Percentiles rank a stretch among this genome's conserved stretches.
Evolutionary conservation across 2,797 vertebrate species (phyloP).

Genomic region (Sebastes vulpes): DNA sequence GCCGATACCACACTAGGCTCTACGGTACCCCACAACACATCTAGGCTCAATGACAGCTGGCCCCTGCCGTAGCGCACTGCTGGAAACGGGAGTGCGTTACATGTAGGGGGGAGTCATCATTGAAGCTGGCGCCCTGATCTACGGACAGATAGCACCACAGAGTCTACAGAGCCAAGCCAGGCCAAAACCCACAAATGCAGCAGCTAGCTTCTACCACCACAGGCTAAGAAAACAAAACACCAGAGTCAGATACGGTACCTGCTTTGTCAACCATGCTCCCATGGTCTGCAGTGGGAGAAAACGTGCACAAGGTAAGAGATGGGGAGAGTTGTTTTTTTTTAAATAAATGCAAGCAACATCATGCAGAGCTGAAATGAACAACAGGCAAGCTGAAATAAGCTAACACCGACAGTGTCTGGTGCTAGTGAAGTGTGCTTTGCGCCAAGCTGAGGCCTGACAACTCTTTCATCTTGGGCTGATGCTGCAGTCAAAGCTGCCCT

Average conservation of each 20-base stretch:
- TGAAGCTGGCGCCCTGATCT: conserved; percentile 77
- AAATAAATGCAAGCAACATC: conserved; percentile 81
- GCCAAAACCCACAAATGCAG: conserved; percentile 83
- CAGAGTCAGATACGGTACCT: conserved; percentile 88
- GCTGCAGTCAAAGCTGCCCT: conserved; percentile 84
- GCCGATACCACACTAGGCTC: conserved; percentile 73
- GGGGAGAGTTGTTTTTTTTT: conserved; percentile 57
- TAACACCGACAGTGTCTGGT: conserved; percentile 72
- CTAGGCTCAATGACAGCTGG: conserved; percentile 78
- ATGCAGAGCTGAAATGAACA: conserved; percentile 83
- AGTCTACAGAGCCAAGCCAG: conserved; percentile 88
- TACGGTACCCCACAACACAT: conserved; percentile 76
- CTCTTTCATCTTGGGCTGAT: conserved; percentile 79
- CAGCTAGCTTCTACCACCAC: conserved; percentile 85
- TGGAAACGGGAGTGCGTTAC: conserved; percentile 58
- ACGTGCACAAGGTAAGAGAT: conserved; percentile 85
- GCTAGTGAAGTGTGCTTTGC: conserved; percentile 75
- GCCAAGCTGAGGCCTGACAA: conserved; percentile 77
- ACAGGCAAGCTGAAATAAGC: conserved; percentile 76
- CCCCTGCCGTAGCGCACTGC: conserved; percentile 65
- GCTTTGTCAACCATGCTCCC: conserved; percentile 89
- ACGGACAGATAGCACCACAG: conserved; percentile 85
- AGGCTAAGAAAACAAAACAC: conserved; percentile 81
- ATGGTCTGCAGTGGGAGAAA: conserved; percentile 89
- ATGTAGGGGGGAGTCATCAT: conserved; percentile 74